A percentile compares a stretch with the other conserved stretches of the same genome.
These are phyloP conservation scores for Apocrypta bakeri DNA, from an alignment of 1,140 invertebrate genomes.

Conservation along the genomic window DNA sequence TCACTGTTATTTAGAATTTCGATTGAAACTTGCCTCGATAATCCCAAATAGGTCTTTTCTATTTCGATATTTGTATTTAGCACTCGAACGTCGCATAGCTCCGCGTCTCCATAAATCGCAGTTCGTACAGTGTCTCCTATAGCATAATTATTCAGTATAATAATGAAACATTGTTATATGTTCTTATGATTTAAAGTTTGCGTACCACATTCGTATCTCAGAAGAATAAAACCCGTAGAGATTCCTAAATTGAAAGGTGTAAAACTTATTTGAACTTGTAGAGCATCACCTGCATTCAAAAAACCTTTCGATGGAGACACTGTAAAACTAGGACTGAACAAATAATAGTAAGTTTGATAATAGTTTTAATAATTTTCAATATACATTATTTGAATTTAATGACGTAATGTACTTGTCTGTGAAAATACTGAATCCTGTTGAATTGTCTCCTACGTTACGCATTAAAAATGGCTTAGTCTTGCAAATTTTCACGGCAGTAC, in stretches of 20 bases:
- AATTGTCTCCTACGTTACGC: conserved; percentile 67
- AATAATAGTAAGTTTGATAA: too few relatives aligned
- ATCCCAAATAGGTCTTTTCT: conserved; percentile 69
- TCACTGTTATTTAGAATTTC: conserved; percentile 71
- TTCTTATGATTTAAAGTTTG: background rate
- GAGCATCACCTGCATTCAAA: conserved; percentile 62
- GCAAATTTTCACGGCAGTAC: conserved; percentile 68
- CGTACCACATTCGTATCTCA: conserved; percentile 70
- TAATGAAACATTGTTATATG: background rate
- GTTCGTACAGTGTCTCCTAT: conserved; percentile 65
- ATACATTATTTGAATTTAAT: background rate
- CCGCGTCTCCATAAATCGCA: conserved; percentile 59
- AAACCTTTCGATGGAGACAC: conserved; percentile 66
- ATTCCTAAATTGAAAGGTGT: conserved; percentile 55
- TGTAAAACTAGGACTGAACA: conserved; percentile 48
- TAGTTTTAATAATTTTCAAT: background rate
- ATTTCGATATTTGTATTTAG: conserved; percentile 62
- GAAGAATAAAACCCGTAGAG: conserved; percentile 59
- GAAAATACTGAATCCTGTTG: conserved; percentile 63
- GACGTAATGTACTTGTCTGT: conserved; percentile 57
- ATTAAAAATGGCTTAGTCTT: conserved; percentile 66
- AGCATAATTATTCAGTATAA: conserved; percentile 2
- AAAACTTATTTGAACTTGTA: conserved; percentile 64
- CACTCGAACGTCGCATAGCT: conserved; percentile 62
- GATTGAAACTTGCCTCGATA: conserved; percentile 63